Conservation (phyloP, 2,888 invertebrate genomes). For the Pyrochroa serraticornis region DNA sequence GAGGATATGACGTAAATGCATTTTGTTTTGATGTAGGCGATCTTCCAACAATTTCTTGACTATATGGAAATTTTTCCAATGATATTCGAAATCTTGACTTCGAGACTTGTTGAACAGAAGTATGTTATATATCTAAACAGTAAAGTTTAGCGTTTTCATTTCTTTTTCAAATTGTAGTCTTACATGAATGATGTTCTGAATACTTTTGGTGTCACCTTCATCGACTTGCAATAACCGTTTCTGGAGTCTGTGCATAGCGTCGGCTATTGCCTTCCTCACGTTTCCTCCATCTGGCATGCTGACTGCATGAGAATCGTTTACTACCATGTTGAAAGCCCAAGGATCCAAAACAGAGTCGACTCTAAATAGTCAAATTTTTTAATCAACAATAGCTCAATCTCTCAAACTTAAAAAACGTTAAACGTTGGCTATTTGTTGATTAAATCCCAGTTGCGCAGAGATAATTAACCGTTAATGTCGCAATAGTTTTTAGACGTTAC, state of each 20-base stretch:
- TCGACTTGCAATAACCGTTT: slow-evolving; percentile 67
- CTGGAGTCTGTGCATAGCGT: slow-evolving; percentile 68
- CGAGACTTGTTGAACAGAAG: slow-evolving; percentile 63
- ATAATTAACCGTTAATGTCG: too few species aligned
- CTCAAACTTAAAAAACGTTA: too few species aligned
- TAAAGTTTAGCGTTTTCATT: slow-evolving; percentile 12
- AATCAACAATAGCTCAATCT: neutral
- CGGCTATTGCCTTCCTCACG: slow-evolving; percentile 67
- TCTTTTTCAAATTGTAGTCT: slow-evolving; percentile 27
- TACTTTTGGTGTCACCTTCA: slow-evolving; percentile 81
- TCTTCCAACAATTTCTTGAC: slow-evolving; percentile 69
- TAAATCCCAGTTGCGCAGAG: neutral
- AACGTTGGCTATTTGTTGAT: neutral
- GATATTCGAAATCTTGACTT: slow-evolving; percentile 65
- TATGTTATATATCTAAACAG: slow-evolving; percentile 70
- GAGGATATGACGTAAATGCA: slow-evolving; percentile 66
- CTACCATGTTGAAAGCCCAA: slow-evolving; percentile 60
- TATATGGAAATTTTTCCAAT: slow-evolving; percentile 70
- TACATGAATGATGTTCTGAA: slow-evolving; percentile 58
- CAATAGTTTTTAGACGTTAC: too few species aligned
- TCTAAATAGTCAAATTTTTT: slow-evolving; percentile 55
- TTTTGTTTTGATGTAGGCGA: slow-evolving; percentile 66
- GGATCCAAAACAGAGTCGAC: slow-evolving; percentile 64
- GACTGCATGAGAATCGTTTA: slow-evolving; percentile 53
- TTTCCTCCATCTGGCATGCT: slow-evolving; percentile 72